Base-by-base conservation (phyloP, 2,797 vertebrate species). In the Sphenodon punctatus region DNA sequence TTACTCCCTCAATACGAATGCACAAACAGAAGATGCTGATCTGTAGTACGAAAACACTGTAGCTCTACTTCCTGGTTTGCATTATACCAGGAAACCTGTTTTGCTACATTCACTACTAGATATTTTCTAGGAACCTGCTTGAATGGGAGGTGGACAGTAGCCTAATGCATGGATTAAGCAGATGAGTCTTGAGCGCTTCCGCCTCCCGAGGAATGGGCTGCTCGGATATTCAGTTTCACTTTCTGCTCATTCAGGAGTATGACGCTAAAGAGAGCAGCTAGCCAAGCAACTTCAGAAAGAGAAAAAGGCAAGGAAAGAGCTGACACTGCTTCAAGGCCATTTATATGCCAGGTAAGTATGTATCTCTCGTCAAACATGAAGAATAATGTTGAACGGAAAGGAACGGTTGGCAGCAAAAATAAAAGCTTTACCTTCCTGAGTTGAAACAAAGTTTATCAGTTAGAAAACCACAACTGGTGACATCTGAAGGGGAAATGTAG, bases 1-100 rank as follows among this genome's bases (percentile, higher is more conserved):
- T 36, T 74, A 51, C 41, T 75, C 67, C 75, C 67, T 23, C 69
- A 85, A 71, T 12, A 42, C 30, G 90, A 68, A 43, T 63, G 81
- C 68, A 79, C 71, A 88, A 87, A 23, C 86, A 0, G 48, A 60
- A 90, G 90, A 88, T 72, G 61, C 15, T 78, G n/a, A 49, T 86
- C 83, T 71, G 39, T 71, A 85, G 78, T 4, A 1, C 49, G 69
- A 69, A 3, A 69, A 75, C 42, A 39, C 58, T 49, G 39, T 51
- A 32, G 65, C 13, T 34, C 68, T 67, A 38, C 45, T 45, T 68
- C 81, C 15, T 70, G 41, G 79, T 75, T 58, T 76, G 61, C 86
- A 10, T 19, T 41, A 66, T 27, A 13, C 38, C 69, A 65, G 46
- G 79, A 87, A 75, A 85, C 12, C n/a, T 68, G 81, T 23, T 43